Evolutionary conservation across 2,888 invertebrate genomes (phyloP).

Genomic region (Callyntrura sp.): DNA sequence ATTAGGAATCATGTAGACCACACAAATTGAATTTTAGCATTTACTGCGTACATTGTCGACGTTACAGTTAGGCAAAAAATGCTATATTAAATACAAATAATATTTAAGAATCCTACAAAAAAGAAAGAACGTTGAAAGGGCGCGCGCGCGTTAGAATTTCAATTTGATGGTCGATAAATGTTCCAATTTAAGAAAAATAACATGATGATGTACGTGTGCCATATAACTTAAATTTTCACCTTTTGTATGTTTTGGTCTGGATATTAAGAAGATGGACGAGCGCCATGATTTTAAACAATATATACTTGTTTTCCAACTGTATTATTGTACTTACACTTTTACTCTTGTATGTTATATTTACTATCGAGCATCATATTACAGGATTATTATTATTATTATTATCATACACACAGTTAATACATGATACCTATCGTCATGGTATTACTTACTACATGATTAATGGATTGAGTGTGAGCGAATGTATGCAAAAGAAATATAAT

Average conservation of each 20-base stretch:
- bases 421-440: not conserved
- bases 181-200: not conserved
- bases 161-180: not conserved
- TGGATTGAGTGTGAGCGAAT: constrained; percentile 20
- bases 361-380: not conserved
- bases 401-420: not conserved
- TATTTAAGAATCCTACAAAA: too few relatives aligned
- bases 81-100: not conserved
- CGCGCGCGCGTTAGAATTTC: not conserved
- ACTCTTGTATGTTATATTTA: not conserved
- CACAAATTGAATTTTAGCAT: constrained; percentile 1
- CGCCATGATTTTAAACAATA: not conserved
- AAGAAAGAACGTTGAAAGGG: too few relatives aligned
- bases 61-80: too few relatives aligned
- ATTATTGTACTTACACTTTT: constrained; percentile 26
- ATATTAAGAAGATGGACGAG: not conserved
- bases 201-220: constrained; percentile 46
- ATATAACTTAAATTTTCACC: constrained; percentile 48
- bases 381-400: not conserved
- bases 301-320: constrained; percentile 47
- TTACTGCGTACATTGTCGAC: not conserved
- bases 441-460: not conserved
- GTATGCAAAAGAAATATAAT: not conserved
- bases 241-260: not conserved
- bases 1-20: not conserved